Percentiles rank a stretch among this genome's conserved stretches.
phyloP scores from a whole-genome alignment of 2,888 invertebrate genomes.

The Acronicta psi region DNA sequence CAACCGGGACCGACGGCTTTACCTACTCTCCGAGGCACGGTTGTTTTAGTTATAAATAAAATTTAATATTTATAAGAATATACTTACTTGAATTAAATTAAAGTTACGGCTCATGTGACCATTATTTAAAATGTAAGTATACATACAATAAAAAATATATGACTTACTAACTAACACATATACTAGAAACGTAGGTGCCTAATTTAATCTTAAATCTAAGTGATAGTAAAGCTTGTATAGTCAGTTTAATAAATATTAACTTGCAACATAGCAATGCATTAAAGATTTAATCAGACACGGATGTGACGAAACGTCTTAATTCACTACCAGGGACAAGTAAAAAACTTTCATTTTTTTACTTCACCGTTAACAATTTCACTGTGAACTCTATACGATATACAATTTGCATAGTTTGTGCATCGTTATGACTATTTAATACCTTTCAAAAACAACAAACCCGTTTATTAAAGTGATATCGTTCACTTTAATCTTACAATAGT shows the following conservation, averaged over 20 bases:
- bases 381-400: constrained; percentile 49
- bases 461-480: constrained; percentile 57
- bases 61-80: too few relatives aligned
- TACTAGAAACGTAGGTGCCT: constrained; percentile 33
- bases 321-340: constrained; percentile 45
- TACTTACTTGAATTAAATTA: background rate
- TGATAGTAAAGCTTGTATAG: constrained; percentile 34
- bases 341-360: constrained; percentile 61
- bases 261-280: constrained; percentile 47
- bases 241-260: constrained; percentile 39
- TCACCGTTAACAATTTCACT: constrained; percentile 43
- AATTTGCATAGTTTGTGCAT: constrained; percentile 61
- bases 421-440: constrained; percentile 61
- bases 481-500: constrained; percentile 56
- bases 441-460: constrained; percentile 55
- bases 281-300: constrained; percentile 54
- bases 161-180: constrained; percentile 21
- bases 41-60: too few relatives aligned
- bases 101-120: constrained; percentile 23
- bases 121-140: constrained; percentile 16
- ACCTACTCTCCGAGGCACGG: too few relatives aligned
- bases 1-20: too few relatives aligned
- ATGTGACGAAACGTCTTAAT: constrained; percentile 57
- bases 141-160: constrained; percentile 18
- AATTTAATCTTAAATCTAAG: constrained; percentile 12